phyloP scores from a whole-genome alignment of 2,113 vertebrate genomes.

The Phycodurus eques region DNA sequence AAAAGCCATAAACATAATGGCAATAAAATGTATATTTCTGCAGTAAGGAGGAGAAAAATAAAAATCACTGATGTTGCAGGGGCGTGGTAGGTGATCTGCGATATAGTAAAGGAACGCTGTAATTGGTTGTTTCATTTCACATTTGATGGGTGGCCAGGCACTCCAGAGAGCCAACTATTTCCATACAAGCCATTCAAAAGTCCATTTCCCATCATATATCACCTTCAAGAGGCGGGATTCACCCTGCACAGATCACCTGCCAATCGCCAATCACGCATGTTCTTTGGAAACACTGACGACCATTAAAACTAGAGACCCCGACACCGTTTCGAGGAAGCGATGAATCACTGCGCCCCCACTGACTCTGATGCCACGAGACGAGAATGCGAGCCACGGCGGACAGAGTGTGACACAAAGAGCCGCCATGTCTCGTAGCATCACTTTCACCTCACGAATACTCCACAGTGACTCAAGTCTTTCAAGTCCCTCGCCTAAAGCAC shows the following conservation, averaged over 20 bases:
- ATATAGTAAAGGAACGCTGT: no score
- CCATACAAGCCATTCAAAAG: no score
- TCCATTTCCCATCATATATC: no score
- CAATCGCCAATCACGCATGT: neutral
- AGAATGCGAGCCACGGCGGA: slow-evolving; percentile 25
- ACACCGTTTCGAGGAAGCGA: neutral
- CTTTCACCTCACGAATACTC: slow-evolving; percentile 29
- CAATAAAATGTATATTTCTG: no score
- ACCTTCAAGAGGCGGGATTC: no score
- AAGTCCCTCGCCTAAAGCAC: slow-evolving; percentile 12
- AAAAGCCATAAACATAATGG: no score
- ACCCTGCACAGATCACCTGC: neutral
- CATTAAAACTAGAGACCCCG: neutral
- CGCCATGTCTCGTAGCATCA: slow-evolving; percentile 24
- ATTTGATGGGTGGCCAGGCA: no score
- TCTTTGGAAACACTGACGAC: neutral
- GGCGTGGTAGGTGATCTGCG: no score
- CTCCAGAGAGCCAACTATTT: no score
- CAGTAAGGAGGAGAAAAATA: no score
- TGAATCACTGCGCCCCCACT: slow-evolving; percentile 26
- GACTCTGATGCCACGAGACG: slow-evolving; percentile 27
- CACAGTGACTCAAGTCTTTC: slow-evolving; percentile 21
- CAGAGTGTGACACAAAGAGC: slow-evolving; percentile 32
- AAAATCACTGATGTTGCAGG: no score
- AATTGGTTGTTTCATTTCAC: no score